Conservation (phyloP, 2,113 vertebrate species). For the Cyanocitta stelleri region DNA sequence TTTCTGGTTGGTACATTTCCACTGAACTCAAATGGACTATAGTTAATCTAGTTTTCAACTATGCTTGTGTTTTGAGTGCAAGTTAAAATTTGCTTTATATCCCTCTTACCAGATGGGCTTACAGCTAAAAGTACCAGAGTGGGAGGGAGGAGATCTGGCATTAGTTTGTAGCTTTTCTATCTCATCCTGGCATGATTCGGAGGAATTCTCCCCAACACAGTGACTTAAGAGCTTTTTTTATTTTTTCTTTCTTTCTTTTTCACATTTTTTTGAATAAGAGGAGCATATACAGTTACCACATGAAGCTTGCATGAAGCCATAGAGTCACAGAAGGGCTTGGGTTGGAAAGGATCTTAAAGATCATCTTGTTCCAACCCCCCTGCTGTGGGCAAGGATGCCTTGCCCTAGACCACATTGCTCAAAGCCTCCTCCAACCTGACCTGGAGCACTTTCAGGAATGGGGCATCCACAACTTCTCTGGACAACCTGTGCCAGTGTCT, state of each 20-base stretch:
- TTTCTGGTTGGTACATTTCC: neutral
- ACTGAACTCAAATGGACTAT: neutral
- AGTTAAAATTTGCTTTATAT: neutral
- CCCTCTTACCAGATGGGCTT: neutral
- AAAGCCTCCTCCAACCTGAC: neutral
- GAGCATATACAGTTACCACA: neutral
- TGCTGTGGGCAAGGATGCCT: neutral
- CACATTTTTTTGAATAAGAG: neutral
- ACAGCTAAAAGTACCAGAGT: neutral
- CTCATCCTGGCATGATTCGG: neutral
- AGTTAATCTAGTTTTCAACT: conserved; percentile 18
- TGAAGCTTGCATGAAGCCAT: neutral
- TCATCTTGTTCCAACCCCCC: neutral
- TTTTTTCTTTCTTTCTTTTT: no score
- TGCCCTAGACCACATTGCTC: neutral
- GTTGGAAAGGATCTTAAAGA: neutral
- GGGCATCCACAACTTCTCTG: neutral
- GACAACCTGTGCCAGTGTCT: neutral
- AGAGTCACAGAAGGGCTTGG: neutral
- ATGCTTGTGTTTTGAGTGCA: neutral
- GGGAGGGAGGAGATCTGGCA: neutral
- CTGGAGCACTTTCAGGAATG: neutral
- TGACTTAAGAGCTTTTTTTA: neutral
- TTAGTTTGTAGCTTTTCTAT: neutral
- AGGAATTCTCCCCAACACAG: neutral